Evolutionary conservation across 2,888 invertebrate species (phyloP).

Genomic region (Calameuta pallipes): DNA sequence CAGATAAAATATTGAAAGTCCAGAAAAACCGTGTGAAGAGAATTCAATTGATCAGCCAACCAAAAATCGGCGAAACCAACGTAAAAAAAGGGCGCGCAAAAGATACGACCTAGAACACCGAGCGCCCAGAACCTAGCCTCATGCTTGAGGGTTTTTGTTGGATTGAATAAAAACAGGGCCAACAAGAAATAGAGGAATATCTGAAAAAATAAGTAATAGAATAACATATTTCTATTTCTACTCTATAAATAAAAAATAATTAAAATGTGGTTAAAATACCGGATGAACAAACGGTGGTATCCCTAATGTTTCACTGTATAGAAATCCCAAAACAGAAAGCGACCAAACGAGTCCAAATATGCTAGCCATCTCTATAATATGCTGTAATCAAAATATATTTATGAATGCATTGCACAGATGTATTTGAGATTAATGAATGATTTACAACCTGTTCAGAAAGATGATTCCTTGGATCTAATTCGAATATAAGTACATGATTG

Average conservation of each 20-base stretch:
- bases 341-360: constrained; percentile 84
- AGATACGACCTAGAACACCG: constrained; percentile 72
- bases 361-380: constrained; percentile 81
- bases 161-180: constrained; percentile 79
- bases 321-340: constrained; percentile 74
- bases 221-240: background rate
- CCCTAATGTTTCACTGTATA: constrained; percentile 74
- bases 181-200: constrained; percentile 76
- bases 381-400: constrained; percentile 56
- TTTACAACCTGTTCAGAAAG: constrained; percentile 74
- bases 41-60: constrained; percentile 87
- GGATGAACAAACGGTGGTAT: constrained; percentile 85
- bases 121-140: constrained; percentile 83
- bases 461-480: constrained; percentile 83
- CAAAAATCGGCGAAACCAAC: constrained; percentile 89
- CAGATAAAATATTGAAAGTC: constrained; percentile 86
- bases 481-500: constrained; percentile 86
- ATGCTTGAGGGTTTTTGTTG: constrained; percentile 79
- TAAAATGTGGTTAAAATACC: constrained; percentile 24
- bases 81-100: constrained; percentile 80
- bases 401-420: background rate
- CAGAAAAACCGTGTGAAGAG: constrained; percentile 78
- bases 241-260: background rate
- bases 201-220: constrained; percentile 21
- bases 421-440: background rate